Percentiles rank a stretch among this genome's conserved stretches.
Conservation (phyloP, 2,888 invertebrate genomes). For the Machimus atricapillus region DNA sequence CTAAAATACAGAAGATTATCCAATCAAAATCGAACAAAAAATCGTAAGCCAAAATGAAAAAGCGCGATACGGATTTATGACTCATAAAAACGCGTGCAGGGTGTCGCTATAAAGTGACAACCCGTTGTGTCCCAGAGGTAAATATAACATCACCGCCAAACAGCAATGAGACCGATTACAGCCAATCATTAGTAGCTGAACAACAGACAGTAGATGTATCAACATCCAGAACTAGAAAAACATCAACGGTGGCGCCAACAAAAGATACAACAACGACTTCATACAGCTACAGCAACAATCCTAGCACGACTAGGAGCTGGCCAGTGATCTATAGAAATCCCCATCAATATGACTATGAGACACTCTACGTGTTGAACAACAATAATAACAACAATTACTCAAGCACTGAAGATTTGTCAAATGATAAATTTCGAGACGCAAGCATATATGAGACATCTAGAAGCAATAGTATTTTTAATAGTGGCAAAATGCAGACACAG, state of each 20-base stretch:
- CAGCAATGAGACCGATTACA: not conserved
- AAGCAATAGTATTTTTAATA: slow-evolving; percentile 58
- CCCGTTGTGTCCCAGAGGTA: slow-evolving; percentile 61
- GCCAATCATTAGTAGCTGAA: slow-evolving; percentile 17
- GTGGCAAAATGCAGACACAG: slow-evolving; percentile 56
- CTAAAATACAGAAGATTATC: not conserved
- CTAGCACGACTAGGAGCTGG: slow-evolving; percentile 62
- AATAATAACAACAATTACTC: slow-evolving; percentile 49
- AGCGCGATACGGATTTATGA: slow-evolving; percentile 63
- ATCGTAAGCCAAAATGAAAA: slow-evolving; percentile 57
- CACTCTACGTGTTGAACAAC: slow-evolving; percentile 53
- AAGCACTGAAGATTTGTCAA: slow-evolving; percentile 47
- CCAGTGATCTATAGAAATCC: slow-evolving; percentile 62
- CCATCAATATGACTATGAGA: slow-evolving; percentile 61
- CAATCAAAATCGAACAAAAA: slow-evolving; percentile 9
- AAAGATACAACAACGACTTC: slow-evolving; percentile 50
- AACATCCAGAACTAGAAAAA: slow-evolving; percentile 48
- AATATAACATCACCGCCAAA: slow-evolving; percentile 59
- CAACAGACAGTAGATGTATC: slow-evolving; percentile 44
- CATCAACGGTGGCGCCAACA: slow-evolving; percentile 51
- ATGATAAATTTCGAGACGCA: slow-evolving; percentile 45
- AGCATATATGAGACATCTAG: slow-evolving; percentile 50
- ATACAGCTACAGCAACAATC: slow-evolving; percentile 58
- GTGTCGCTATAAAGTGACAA: slow-evolving; percentile 60
- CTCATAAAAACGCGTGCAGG: slow-evolving; percentile 60